Evolutionary conservation across 2,888 invertebrate genomes (phyloP).

Genomic region (Oligia fasciuncula): DNA sequence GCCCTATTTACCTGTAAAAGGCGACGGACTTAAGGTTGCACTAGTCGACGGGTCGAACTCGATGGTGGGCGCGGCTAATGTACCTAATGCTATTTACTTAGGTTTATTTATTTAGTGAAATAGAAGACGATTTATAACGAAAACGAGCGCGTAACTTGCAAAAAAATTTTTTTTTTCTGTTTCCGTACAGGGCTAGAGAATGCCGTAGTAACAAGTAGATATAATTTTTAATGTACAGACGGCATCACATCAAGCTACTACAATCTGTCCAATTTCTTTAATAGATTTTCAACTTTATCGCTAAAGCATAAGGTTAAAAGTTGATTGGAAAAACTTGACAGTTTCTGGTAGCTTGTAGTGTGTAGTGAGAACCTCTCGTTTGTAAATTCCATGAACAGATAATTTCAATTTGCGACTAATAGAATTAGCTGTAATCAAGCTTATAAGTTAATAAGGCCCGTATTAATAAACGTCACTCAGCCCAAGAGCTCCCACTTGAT

Average conservation of each 20-base stretch:
- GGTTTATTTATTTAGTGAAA: not conserved
- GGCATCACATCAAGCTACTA: too few relatives aligned
- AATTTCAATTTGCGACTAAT: constrained; percentile 39
- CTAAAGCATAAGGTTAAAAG: too few relatives aligned
- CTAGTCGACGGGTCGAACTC: not conserved
- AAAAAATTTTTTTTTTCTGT: not conserved
- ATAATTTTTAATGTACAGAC: not conserved
- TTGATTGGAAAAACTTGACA: too few relatives aligned
- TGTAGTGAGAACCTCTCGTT: constrained; percentile 7
- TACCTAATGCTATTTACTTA: not conserved
- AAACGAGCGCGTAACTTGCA: not conserved
- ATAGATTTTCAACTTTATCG: too few relatives aligned
- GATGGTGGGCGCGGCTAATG: not conserved
- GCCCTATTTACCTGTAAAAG: constrained; percentile 4
- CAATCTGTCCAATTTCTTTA: too few relatives aligned
- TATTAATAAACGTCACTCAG: too few relatives aligned
- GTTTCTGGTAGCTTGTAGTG: too few relatives aligned
- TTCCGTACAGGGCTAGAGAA: not conserved
- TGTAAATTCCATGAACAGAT: constrained; percentile 26
- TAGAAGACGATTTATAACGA: not conserved
- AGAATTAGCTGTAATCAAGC: constrained; percentile 53
- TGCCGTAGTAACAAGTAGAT: not conserved
- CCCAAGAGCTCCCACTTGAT: too few relatives aligned
- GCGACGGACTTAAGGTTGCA: not conserved
- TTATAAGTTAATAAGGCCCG: too few relatives aligned